Percentiles rank a stretch among this genome's conserved stretches.
These are phyloP conservation scores for Emmelina monodactyla DNA, from an alignment of 2,888 invertebrate genomes.

Conservation along the genomic window DNA sequence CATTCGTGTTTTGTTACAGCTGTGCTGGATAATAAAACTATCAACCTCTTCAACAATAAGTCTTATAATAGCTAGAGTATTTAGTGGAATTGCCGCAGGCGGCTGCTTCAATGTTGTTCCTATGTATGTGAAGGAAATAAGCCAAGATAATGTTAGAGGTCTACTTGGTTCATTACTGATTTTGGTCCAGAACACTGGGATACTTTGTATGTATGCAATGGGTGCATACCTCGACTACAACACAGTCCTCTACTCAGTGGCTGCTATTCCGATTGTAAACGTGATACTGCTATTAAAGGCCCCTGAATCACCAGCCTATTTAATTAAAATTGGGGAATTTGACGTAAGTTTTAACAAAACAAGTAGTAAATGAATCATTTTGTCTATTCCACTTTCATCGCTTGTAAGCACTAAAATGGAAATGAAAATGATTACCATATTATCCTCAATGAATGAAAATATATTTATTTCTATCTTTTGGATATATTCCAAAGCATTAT, in stretches of 20 bases:
- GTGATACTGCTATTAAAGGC: constrained; percentile 25
- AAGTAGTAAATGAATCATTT: no score
- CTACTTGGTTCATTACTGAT: constrained; percentile 24
- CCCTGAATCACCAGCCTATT: constrained; percentile 41
- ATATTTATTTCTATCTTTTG: no score
- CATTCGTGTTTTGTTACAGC: constrained; percentile 22
- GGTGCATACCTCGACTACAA: constrained; percentile 33
- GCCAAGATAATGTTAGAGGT: constrained; percentile 32
- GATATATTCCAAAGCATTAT: no score
- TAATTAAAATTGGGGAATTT: constrained; percentile 30
- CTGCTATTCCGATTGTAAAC: constrained; percentile 23
- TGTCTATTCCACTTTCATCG: no score
- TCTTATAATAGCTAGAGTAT: constrained; percentile 26
- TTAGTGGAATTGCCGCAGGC: constrained; percentile 26
- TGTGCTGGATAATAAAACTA: constrained; percentile 25
- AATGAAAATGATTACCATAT: no score
- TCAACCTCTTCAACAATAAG: constrained; percentile 18
- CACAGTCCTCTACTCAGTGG: constrained; percentile 25
- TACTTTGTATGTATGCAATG: constrained; percentile 29
- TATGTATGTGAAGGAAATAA: constrained; percentile 36
- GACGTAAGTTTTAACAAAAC: constrained; percentile 35
- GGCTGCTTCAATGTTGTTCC: constrained; percentile 31
- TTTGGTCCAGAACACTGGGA: constrained; percentile 27
- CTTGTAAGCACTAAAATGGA: no score
- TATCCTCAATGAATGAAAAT: no score